Evolutionary conservation across 2,888 invertebrate genomes (phyloP), one percentile per base, ranked within the genome.

Genomic region (Dicycla oo): DNA sequence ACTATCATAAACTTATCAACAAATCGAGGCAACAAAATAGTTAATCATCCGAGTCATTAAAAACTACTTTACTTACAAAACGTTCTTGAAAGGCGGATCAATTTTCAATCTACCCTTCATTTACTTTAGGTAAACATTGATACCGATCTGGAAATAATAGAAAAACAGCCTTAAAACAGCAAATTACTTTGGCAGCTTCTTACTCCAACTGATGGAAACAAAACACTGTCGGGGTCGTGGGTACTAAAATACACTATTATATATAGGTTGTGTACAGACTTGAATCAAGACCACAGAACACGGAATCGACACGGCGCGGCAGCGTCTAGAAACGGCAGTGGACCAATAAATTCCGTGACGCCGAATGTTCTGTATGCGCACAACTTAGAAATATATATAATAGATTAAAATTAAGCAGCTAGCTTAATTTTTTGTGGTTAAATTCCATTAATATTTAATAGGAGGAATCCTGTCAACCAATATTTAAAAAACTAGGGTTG

Each of bases 101-200:
- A 43, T 67, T 51, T 62, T 18, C 11, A 15, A 58, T 63, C 38
- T 3, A 2, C n/a, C 49, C 75, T 63, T 51, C 15, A 75, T 68
- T 54, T 58, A 40, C 11, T 74, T 43, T 11, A 30, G 4, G 11
- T 74, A 68, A 61, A 47, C 51, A 38, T 53, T 64, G 15, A 34
- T 40, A 61, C 18, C n/a, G 34, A 68, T 75, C 68, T 51, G 18
- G 51, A 40, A 64, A 75, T 78, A 69, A 78, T 69, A 75, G 53
- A 54, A 60, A 61, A 69, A 64, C 56, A 43, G 3, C 43, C 30
- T 53, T 51, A 60, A 61, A 69, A 64, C 56, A 43, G 3, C 43
- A 38, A 67, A 60, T 30, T 66, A 75, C 75, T 38, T 45, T 1
- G 43, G 23, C 45, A 45, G 10, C 57, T 15, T 61, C 13, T 11